phyloP scores from a whole-genome alignment of 2,113 vertebrate species.

The Arothron firmamentum region DNA sequence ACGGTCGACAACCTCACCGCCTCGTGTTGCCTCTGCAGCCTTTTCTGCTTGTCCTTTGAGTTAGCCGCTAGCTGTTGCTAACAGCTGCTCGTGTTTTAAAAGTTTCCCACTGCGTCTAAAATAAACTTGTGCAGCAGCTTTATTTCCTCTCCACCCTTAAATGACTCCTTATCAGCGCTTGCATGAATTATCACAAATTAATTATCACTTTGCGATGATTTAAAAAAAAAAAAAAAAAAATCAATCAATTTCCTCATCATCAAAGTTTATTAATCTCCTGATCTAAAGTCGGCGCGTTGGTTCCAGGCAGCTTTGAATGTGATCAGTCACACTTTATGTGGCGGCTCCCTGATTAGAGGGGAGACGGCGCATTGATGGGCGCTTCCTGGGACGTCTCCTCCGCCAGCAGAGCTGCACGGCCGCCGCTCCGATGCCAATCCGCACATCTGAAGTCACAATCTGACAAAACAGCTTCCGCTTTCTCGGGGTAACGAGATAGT shows the following conservation, averaged over 20 bases:
- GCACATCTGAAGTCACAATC: conserved; percentile 19
- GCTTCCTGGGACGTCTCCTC: conserved; percentile 2
- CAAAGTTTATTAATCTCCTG: conserved; percentile 14
- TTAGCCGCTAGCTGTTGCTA: too few relatives aligned
- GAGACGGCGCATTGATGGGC: conserved; percentile 19
- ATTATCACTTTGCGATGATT: conserved; percentile 4
- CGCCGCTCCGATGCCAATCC: conserved; percentile 20
- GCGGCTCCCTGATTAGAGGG: conserved; percentile 33
- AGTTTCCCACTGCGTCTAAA: too few relatives aligned
- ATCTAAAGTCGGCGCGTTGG: not conserved
- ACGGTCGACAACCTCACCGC: too few relatives aligned
- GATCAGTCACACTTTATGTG: conserved; percentile 8
- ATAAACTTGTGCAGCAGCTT: too few relatives aligned
- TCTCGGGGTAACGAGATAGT: conserved; percentile 28
- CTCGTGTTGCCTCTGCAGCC: too few relatives aligned
- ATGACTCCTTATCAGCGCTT: not conserved
- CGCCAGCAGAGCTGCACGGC: not conserved
- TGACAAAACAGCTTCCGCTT: conserved; percentile 19
- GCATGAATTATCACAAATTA: conserved; percentile 17
- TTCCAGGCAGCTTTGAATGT: conserved; percentile 13
- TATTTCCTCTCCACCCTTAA: not conserved
- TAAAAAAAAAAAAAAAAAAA: not conserved
- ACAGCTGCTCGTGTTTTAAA: too few relatives aligned
- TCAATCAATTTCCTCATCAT: not conserved
- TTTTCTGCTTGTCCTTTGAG: too few relatives aligned